Evolutionary conservation across 2,113 vertebrate species (phyloP).

Genomic region (Emydocephalus ijimae): DNA sequence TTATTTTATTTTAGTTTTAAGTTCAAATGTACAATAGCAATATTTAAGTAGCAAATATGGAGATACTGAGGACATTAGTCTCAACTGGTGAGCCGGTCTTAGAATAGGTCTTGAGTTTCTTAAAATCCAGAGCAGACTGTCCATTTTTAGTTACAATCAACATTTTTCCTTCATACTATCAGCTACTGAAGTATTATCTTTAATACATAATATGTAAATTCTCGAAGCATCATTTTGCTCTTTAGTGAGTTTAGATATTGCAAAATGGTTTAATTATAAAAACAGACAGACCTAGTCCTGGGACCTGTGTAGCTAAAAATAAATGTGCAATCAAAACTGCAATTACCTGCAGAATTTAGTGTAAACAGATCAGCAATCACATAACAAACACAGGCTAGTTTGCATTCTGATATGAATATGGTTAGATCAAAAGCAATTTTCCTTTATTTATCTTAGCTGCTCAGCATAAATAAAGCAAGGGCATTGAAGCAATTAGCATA

Average conservation of each 20-base stretch:
- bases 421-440: conserved; percentile 99
- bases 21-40: conserved; percentile 63
- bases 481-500: conserved; percentile 99
- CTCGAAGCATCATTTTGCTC: conserved; percentile 81
- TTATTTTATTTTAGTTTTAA: conserved; percentile 61
- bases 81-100: conserved; percentile 69
- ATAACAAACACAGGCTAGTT: conserved; percentile 95
- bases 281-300: conserved; percentile 90
- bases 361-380: conserved; percentile 98
- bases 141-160: conserved; percentile 67
- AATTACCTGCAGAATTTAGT: conserved; percentile 99
- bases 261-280: conserved; percentile 96
- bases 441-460: conserved; percentile 99
- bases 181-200: conserved; percentile 74
- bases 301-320: conserved; percentile 90
- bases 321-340: conserved; percentile 99
- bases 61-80: conserved; percentile 76
- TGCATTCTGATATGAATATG: conserved; percentile 99
- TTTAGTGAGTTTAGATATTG: conserved; percentile 91
- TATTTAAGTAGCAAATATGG: conserved; percentile 71
- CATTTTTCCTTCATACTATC: conserved; percentile 64
- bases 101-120: conserved; percentile 76
- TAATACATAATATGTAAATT: conserved; percentile 84
- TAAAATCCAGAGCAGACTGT: conserved; percentile 76
- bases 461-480: conserved; percentile 99